These are phyloP conservation scores for Lasioglossum lativentre DNA, from an alignment of 2,888 invertebrate genomes.

Conservation along the genomic window DNA sequence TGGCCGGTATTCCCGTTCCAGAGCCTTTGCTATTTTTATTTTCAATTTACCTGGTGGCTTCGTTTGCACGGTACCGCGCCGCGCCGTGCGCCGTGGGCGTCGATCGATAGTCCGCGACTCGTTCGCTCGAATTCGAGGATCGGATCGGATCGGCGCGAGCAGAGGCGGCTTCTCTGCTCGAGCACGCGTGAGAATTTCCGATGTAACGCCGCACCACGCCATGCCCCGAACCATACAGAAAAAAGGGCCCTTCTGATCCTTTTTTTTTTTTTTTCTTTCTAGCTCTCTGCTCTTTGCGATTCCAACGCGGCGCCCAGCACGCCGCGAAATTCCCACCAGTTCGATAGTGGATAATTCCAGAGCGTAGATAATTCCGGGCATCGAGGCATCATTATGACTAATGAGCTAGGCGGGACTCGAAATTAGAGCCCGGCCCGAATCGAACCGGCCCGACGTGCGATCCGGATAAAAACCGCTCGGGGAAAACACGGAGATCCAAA, in stretches of 20 bases:
- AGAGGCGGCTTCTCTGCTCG: not conserved
- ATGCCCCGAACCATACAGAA: not conserved
- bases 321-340: slow-evolving; percentile 35
- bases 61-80: not conserved
- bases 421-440: slow-evolving; percentile 63
- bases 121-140: slow-evolving; percentile 14
- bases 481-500: slow-evolving; percentile 32
- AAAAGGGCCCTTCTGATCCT: not conserved
- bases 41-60: slow-evolving; percentile 9
- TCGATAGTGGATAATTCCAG: slow-evolving; percentile 6
- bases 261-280: not conserved
- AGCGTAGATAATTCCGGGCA: slow-evolving; percentile 61
- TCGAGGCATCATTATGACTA: slow-evolving; percentile 70
- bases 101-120: not conserved
- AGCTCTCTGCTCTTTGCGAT: not conserved
- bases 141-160: not conserved
- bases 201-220: not conserved
- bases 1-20: slow-evolving; percentile 10
- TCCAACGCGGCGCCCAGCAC: not conserved
- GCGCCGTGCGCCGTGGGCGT: not conserved
- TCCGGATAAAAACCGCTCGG: slow-evolving; percentile 20
- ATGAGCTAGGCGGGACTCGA: slow-evolving; percentile 74
- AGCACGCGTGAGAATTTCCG: slow-evolving; percentile 17
- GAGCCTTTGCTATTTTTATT: slow-evolving; percentile 31
- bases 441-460: not conserved